Percentiles rank a stretch among this genome's conserved stretches.
Conservation (phyloP, 2,113 vertebrate genomes). For the Microtus montanus region DNA sequence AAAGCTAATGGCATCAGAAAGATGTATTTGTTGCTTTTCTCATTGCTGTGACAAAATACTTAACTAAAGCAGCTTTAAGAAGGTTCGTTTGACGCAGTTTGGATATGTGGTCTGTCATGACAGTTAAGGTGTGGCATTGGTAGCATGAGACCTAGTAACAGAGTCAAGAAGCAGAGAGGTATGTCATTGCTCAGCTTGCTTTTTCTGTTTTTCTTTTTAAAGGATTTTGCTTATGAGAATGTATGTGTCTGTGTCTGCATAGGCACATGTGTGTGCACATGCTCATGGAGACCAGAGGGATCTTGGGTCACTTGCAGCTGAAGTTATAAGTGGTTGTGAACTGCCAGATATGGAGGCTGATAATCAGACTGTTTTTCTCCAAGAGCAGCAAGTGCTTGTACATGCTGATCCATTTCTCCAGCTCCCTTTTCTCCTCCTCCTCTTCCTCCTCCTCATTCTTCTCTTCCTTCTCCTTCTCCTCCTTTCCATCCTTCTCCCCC, state of each 20-base stretch:
- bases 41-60: too few relatives aligned
- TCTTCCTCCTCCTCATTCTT: too few relatives aligned
- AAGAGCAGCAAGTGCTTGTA: neutral
- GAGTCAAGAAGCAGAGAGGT: neutral
- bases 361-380: neutral
- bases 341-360: neutral
- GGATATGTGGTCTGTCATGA: too few relatives aligned
- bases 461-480: neutral
- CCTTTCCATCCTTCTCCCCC: too few relatives aligned
- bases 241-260: neutral
- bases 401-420: neutral
- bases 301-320: neutral
- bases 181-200: neutral
- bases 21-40: neutral
- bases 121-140: too few relatives aligned
- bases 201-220: neutral
- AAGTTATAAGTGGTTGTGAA: neutral
- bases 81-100: neutral
- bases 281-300: too few relatives aligned
- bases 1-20: neutral
- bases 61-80: neutral
- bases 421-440: neutral
- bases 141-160: neutral
- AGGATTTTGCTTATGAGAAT: neutral
- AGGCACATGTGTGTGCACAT: too few relatives aligned